These are phyloP conservation scores for Hippopotamyrus pictus DNA, from an alignment of 2,797 vertebrate genomes.

Conservation along the genomic window DNA sequence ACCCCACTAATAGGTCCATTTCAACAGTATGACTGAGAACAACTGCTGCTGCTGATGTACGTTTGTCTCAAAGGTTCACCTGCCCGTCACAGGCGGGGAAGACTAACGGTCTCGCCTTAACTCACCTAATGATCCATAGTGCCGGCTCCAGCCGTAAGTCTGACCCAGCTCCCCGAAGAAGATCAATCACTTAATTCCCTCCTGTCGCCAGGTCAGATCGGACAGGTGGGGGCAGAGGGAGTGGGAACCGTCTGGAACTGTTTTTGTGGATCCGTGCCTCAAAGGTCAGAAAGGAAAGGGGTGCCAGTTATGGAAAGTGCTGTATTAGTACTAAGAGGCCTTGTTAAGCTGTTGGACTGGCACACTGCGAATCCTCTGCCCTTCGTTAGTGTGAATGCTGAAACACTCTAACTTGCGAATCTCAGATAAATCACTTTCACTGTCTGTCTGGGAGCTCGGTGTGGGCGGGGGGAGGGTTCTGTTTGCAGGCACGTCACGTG, in stretches of 20 bases:
- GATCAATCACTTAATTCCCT: constrained; percentile 74
- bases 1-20: neutral
- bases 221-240: constrained; percentile 63
- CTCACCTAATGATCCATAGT: constrained; percentile 71
- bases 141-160: constrained; percentile 69
- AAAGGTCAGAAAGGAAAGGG: constrained; percentile 58
- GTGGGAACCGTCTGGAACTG: constrained; percentile 73
- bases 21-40: neutral
- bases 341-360: constrained; percentile 54
- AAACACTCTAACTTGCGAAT: constrained; percentile 64
- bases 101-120: constrained; percentile 20
- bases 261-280: constrained; percentile 72
- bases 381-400: constrained; percentile 75
- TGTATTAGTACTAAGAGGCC: constrained; percentile 40
- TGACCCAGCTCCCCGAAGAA: constrained; percentile 35
- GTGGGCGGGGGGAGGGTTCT: constrained; percentile 53
- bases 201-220: constrained; percentile 71
- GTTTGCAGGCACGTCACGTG: constrained; percentile 60
- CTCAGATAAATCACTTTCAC: constrained; percentile 71
- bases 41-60: neutral
- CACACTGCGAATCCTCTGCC: constrained; percentile 55
- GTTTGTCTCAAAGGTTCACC: neutral
- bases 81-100: neutral
- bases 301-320: constrained; percentile 36
- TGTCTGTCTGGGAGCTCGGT: constrained; percentile 64